These are phyloP conservation scores for Amphipoea lucens DNA, from an alignment of 2,888 invertebrate species.

Conservation along the genomic window DNA sequence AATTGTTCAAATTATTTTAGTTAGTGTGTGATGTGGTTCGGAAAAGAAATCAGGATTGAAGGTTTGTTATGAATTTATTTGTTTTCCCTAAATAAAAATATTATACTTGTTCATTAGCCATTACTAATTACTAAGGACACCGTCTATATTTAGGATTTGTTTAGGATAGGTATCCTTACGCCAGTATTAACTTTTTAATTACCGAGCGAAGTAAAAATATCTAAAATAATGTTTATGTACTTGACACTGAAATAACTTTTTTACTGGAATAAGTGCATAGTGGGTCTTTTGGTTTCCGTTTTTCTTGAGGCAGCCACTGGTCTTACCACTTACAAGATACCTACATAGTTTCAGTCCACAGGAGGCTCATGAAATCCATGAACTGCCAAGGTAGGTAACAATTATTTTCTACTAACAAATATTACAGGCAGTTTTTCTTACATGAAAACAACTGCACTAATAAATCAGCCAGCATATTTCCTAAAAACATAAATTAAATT, in stretches of 20 bases:
- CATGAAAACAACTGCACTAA: neutral
- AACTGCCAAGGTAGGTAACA: neutral
- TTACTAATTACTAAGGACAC: neutral
- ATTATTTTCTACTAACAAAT: neutral
- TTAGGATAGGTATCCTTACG: neutral
- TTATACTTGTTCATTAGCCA: neutral
- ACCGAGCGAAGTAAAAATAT: neutral
- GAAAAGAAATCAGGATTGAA: conserved; percentile 65
- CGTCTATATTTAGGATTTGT: neutral
- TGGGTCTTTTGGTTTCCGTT: neutral
- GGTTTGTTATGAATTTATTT: conserved; percentile 64
- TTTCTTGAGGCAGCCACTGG: neutral
- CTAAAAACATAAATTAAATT: neutral
- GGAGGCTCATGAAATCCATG: neutral
- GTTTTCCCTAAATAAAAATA: neutral
- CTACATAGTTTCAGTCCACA: neutral
- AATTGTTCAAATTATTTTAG: conserved; percentile 88
- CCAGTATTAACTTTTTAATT: neutral
- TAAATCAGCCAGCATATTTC: neutral
- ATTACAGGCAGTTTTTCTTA: neutral
- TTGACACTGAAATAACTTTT: neutral
- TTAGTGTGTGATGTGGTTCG: conserved; percentile 82
- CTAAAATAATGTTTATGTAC: neutral
- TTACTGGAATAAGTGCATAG: neutral
- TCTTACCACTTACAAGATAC: too few species aligned